Conservation (phyloP, 1,140 invertebrate genomes). For the Andricus grossulariae region DNA sequence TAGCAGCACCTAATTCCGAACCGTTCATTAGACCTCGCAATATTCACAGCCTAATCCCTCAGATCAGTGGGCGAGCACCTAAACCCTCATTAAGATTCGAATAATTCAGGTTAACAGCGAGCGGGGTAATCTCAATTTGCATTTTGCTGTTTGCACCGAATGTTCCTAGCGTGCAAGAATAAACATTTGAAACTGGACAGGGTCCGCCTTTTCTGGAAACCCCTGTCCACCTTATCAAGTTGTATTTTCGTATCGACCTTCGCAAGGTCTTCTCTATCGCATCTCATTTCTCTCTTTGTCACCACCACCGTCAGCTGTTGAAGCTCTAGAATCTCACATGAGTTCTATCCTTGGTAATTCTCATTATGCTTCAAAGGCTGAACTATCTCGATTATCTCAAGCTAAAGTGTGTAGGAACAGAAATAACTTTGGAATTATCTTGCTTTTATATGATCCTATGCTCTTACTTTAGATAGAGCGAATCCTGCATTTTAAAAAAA, state of each 20-base stretch:
- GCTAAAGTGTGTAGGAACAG: too few species aligned
- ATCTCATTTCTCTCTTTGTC: neutral
- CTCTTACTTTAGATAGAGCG: too few species aligned
- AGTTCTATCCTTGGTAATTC: neutral
- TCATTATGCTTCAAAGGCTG: neutral
- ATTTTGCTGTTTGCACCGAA: slow-evolving; percentile 68
- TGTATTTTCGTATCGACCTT: slow-evolving; percentile 8
- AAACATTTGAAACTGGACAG: slow-evolving; percentile 43
- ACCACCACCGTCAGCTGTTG: slow-evolving; percentile 7
- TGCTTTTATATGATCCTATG: too few species aligned
- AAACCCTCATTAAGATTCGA: slow-evolving; percentile 77
- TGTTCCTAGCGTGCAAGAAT: slow-evolving; percentile 57
- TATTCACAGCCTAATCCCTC: slow-evolving; percentile 75
- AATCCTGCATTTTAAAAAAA: too few species aligned
- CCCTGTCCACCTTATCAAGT: neutral
- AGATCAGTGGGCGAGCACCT: slow-evolving; percentile 72
- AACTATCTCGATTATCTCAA: too few species aligned
- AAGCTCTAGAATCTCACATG: neutral
- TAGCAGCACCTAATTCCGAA: slow-evolving; percentile 54
- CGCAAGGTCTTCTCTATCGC: neutral
- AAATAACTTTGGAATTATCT: too few species aligned
- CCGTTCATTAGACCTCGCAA: slow-evolving; percentile 71
- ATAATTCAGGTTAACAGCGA: slow-evolving; percentile 76
- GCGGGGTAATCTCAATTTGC: slow-evolving; percentile 75
- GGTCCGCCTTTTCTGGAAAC: neutral